phyloP scores from a whole-genome alignment of 2,888 invertebrate species.

The Toxonevra muliebris region DNA sequence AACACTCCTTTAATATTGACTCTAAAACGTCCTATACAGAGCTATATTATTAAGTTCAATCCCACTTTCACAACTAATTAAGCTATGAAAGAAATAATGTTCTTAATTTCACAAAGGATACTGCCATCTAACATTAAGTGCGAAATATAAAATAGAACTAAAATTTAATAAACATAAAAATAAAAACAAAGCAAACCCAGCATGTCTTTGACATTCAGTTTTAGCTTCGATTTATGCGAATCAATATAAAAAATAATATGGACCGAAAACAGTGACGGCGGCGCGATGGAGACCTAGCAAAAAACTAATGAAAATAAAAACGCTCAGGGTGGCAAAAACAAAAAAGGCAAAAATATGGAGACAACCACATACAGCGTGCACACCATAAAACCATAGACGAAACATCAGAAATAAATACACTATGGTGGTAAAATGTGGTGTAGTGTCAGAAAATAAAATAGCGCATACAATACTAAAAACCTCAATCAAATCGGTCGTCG shows the following conservation, averaged over 20 bases:
- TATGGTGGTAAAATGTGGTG: background rate
- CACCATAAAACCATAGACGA: constrained; percentile 11
- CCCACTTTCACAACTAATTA: no score
- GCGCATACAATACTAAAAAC: background rate
- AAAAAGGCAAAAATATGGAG: background rate
- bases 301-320: background rate
- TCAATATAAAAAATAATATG: background rate
- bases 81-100: no score
- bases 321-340: background rate
- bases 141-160: no score
- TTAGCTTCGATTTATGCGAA: constrained; percentile 5
- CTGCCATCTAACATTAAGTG: no score
- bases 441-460: background rate
- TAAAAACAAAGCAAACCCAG: constrained; percentile 1
- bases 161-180: background rate
- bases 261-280: no score
- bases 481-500: background rate
- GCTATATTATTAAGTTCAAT: no score
- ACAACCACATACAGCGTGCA: background rate
- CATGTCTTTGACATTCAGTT: background rate
- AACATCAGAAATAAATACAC: constrained; percentile 2
- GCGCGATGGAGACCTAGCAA: no score
- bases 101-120: no score
- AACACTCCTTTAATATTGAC: no score
- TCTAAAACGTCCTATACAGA: no score